A percentile compares a stretch with the other conserved stretches of the same genome.
These are phyloP conservation scores for Rostratula benghalensis DNA, from an alignment of 2,113 vertebrate genomes.

Conservation along the genomic window DNA sequence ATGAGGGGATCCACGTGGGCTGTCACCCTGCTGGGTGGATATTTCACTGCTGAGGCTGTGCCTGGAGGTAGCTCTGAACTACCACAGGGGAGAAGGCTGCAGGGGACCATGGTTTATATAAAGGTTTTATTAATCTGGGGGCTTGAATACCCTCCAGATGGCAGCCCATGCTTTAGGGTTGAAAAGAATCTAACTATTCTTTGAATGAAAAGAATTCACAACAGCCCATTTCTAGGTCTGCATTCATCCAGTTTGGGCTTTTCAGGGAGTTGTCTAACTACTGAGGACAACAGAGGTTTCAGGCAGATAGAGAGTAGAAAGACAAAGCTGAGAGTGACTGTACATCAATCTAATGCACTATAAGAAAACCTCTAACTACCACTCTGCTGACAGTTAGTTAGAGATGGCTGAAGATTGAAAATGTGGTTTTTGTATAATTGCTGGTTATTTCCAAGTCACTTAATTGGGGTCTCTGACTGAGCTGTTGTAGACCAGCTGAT, in stretches of 20 bases:
- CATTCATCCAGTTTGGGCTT: neutral
- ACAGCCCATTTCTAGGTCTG: neutral
- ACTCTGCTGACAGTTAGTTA: neutral
- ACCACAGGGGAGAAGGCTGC: neutral
- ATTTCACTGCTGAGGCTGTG: neutral
- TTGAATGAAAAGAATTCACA: neutral
- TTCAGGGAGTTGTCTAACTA: neutral
- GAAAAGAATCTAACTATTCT: neutral
- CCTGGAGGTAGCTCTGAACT: neutral
- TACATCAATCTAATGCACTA: fast-evolving
- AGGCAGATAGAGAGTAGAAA: neutral
- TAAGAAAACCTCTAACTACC: neutral
- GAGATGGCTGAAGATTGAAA: neutral
- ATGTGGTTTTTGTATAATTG: neutral
- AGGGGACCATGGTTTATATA: neutral
- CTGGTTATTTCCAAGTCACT: neutral
- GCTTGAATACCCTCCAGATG: neutral
- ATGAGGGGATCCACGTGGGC: neutral
- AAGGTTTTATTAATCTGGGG: neutral
- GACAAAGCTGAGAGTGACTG: neutral
- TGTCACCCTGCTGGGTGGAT: fast-evolving
- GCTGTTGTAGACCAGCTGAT: neutral
- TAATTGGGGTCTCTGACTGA: neutral
- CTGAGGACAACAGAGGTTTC: neutral
- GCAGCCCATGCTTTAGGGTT: neutral